phyloP scores from a whole-genome alignment of 2,797 vertebrate genomes.

The Aeoliscus strigatus region DNA sequence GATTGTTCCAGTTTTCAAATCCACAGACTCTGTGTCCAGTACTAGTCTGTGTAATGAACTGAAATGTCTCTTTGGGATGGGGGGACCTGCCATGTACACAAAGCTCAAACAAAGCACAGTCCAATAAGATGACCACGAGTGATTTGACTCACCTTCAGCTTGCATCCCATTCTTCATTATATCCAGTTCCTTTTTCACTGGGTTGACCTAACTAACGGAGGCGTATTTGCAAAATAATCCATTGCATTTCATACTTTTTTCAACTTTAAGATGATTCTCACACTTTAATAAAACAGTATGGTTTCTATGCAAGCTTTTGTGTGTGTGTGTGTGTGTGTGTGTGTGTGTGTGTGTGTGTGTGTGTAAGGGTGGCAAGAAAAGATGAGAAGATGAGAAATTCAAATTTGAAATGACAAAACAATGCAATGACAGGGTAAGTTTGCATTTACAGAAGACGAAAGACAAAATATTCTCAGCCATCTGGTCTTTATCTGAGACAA shows the following conservation, averaged over 20 bases:
- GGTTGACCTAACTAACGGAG: conserved; percentile 25
- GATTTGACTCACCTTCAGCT: conserved; percentile 44
- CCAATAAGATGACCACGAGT: conserved; percentile 46
- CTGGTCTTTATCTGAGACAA: neutral
- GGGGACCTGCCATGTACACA: conserved; percentile 24
- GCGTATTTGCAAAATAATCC: conserved; percentile 14
- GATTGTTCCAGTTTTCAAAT: conserved; percentile 48
- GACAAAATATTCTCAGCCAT: neutral
- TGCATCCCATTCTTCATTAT: conserved; percentile 43
- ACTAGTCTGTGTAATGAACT: conserved; percentile 49
- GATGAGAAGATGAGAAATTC: too few species aligned
- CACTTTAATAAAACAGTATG: too few species aligned
- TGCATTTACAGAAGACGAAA: neutral
- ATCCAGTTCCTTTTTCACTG: conserved; percentile 42
- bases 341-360: too few species aligned
- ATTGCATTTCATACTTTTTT: conserved; percentile 9
- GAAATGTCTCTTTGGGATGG: conserved; percentile 30
- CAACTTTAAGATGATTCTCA: conserved; percentile 10
- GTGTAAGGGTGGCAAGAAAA: neutral
- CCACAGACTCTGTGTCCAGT: conserved; percentile 42
- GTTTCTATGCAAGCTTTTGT: neutral
- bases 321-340: neutral
- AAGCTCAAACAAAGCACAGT: conserved; percentile 42
- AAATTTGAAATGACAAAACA: neutral
- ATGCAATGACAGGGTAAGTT: neutral